A percentile compares a stretch with the other conserved stretches of the same genome.
Evolutionary conservation across 2,888 invertebrate species (phyloP).

Genomic region (Lasioglossum villosulum): DNA sequence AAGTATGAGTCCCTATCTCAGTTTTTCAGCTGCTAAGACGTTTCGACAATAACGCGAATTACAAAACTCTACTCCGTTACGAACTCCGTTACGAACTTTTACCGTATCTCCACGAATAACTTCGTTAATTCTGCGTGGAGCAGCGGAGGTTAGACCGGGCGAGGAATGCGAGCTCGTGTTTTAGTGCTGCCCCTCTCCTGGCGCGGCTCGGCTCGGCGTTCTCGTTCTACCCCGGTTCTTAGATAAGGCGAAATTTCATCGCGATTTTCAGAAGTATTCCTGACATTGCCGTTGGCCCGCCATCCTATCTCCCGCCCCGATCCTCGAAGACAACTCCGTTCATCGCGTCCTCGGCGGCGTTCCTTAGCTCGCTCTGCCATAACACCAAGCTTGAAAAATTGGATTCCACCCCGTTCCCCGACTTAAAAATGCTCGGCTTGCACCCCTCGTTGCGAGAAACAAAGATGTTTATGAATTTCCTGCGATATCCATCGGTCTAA

Average conservation of each 20-base stretch:
- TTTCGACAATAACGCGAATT: constrained; percentile 63
- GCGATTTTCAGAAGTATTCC: constrained; percentile 53
- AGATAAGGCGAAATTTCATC: constrained; percentile 63
- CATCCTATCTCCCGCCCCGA: constrained; percentile 4
- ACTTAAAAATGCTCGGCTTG: neutral
- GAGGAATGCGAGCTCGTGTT: constrained; percentile 51
- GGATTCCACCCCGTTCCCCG: neutral
- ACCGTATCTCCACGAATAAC: constrained; percentile 62
- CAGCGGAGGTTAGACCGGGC: neutral
- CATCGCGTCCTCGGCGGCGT: constrained; percentile 1
- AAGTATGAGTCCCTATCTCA: constrained; percentile 29
- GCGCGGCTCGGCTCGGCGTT: too few relatives aligned
- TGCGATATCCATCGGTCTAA: constrained; percentile 37
- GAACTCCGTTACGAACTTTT: constrained; percentile 42
- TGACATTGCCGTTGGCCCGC: constrained; percentile 11
- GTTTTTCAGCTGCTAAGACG: constrained; percentile 39
- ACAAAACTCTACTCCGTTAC: constrained; percentile 50
- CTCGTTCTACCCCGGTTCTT: neutral
- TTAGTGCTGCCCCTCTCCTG: constrained; percentile 12
- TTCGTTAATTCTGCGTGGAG: constrained; percentile 61
- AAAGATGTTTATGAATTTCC: constrained; percentile 36
- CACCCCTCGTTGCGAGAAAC: neutral
- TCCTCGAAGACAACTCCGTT: constrained; percentile 22
- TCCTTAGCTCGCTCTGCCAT: neutral
- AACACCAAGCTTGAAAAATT: constrained; percentile 22